Evolutionary conservation across 2,888 invertebrate genomes (phyloP), one percentile per base, ranked within the genome.

Genomic region (Platypus cylindrus): DNA sequence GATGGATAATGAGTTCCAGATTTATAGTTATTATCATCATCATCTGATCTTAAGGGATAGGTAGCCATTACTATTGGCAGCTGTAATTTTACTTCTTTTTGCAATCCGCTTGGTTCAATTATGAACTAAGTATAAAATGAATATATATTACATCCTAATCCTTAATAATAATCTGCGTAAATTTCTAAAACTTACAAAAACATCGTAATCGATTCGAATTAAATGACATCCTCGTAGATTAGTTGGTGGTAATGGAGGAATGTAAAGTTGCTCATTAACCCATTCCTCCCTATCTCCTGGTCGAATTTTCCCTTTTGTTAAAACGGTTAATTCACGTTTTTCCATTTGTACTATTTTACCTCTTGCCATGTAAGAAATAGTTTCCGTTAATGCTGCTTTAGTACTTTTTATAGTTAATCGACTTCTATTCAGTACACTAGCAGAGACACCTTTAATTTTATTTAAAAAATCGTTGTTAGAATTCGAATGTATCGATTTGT

Each of bases 161-260:
- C 26, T 9, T 26, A 26, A 5, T 20, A 7, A 20, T 7, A 5
- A 20, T 5, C 20, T 20, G 9, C 9, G 5, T 20, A 20, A 20
- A 20, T 20, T 20, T 20, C 9, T 7, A 20, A 7, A 20, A 77
- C 84, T 79, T 61, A 86, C 86, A 59, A 82, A 89, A 34, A 91
- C 85, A 59, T 91, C 89, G 57, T 94, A 94, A 51, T 85, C 80
- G 51, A 94, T 86, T 57, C 83, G 78, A 53, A 94, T 93, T 51
- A 94, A 75, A 62, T 90, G 89, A 59, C 93, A 94, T 37, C 91
- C 91, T 50, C 90, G 73, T 36, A 94, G 70, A 67, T 90, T 89
- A 41, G 93, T 93, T 22, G 93, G 93, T 43, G 93, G 93, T 51
- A 94, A 66, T 17, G 93, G 91, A 40, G 93, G 93, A 45, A 94